Conservation (phyloP, 2,113 vertebrate species). For the Stercorarius parasiticus region DNA sequence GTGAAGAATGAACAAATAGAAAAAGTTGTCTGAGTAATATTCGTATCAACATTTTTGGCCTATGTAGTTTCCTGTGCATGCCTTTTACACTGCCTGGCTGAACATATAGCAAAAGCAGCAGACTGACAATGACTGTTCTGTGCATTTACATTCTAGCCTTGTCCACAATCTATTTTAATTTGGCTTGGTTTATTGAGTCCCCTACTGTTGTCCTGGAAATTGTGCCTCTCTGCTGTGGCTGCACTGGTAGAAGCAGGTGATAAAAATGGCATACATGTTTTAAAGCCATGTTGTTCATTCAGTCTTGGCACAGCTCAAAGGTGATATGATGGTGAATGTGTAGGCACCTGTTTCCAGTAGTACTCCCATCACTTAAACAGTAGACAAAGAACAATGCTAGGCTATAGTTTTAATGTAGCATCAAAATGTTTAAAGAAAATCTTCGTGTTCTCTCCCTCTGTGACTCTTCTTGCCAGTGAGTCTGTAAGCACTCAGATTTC, state of each 20-base stretch:
- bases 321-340: not conserved
- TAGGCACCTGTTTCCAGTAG: not conserved
- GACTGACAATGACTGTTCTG: not conserved
- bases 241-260: not conserved
- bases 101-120: not conserved
- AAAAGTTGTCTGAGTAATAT: not conserved
- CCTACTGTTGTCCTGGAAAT: not conserved
- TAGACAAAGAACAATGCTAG: not conserved
- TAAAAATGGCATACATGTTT: not conserved
- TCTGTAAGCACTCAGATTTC: not conserved
- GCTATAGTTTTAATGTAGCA: not conserved
- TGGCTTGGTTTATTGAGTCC: not conserved
- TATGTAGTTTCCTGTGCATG: not conserved
- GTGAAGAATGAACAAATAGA: not conserved
- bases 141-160: not conserved
- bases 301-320: not conserved
- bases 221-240: not conserved
- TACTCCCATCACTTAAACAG: not conserved
- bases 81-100: not conserved
- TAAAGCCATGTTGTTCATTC: not conserved
- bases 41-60: not conserved
- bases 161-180: not conserved
- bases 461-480: not conserved
- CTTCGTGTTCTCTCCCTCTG: not conserved
- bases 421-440: not conserved